Evolutionary conservation across 2,797 vertebrate genomes (phyloP), one percentile per base, ranked within the genome.

Genomic region (Lerista edwardsae): DNA sequence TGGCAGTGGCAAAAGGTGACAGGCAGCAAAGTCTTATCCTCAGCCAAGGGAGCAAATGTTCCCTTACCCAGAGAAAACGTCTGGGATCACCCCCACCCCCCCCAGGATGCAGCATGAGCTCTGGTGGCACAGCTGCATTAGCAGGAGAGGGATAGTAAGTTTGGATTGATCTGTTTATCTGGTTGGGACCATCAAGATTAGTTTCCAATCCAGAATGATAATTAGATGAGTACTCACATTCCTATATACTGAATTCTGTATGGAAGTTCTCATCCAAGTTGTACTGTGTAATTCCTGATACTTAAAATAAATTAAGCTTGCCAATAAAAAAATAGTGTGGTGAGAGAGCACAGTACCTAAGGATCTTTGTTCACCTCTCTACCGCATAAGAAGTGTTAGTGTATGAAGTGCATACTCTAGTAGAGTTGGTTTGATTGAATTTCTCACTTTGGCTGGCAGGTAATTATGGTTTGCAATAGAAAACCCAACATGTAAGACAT

Each of bases 381-480:
- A 51, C 9, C 6, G 79, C 41, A 64, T 74, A 3, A 7, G 36
- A 7, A 57, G 41, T 51, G 82, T 73, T 75, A 23, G n/a, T 71
- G 71, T 90, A 81, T 31, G 67, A 0, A 17, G 88, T 84, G 34
- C 88, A 79, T 86, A 23, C 51, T 84, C n/a, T 7, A 44, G 29
- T 67, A 67, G 41, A 1, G 8, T 36, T 55, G 12, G 39, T 39
- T 82, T 85, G 36, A 44, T 47, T 27, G 47, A 61, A 34, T 82
- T 77, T 62, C 55, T 61, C 73, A 82, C 65, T 69, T 64, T 0
- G 0, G 82, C 31, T 29, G 3, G 31, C 11, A 92, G 84, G 81
- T 91, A 94, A 90, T 86, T 0, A 64, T 86, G 89, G 91, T 89
- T 90, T 78, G 89, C 77, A 79, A 75, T 55, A 88, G 89, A 91